Evolutionary conservation across 2,888 invertebrate genomes (phyloP).

Genomic region (Lymantria dispar): DNA sequence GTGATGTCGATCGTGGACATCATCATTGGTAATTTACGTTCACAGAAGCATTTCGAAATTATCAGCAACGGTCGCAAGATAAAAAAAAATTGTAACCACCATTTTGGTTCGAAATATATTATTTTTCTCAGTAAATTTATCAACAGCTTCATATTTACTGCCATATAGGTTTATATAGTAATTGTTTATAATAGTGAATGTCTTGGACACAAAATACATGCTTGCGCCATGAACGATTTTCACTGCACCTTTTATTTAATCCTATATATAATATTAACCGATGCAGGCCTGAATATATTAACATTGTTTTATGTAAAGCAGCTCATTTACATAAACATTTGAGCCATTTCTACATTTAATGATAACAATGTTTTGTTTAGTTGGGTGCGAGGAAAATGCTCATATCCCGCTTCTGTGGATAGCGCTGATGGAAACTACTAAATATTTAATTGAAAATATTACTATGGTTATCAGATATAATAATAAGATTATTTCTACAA

Average conservation of each 20-base stretch:
- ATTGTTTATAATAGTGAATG: slow-evolving; percentile 68
- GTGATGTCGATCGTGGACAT: slow-evolving; percentile 52
- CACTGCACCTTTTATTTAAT: slow-evolving; percentile 17
- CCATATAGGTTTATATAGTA: slow-evolving; percentile 22
- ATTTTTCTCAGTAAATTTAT: slow-evolving; percentile 57
- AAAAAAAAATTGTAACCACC: slow-evolving; percentile 44
- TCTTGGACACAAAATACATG: slow-evolving; percentile 38
- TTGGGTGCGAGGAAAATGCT: slow-evolving; percentile 1
- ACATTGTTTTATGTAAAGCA: slow-evolving; percentile 13
- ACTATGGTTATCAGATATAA: too few species aligned
- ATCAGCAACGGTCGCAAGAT: slow-evolving; percentile 45
- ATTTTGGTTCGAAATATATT: slow-evolving; percentile 59
- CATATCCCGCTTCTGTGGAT: slow-evolving; percentile 3
- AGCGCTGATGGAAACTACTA: slow-evolving; percentile 27
- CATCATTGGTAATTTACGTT: slow-evolving; percentile 64
- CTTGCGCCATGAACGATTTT: slow-evolving; percentile 9
- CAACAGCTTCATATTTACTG: slow-evolving; percentile 44
- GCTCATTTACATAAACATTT: slow-evolving; percentile 17
- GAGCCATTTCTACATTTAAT: slow-evolving; percentile 12
- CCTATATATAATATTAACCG: slow-evolving; percentile 11
- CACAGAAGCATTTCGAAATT: slow-evolving; percentile 54
- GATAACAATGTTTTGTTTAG: slow-evolving; percentile 5
- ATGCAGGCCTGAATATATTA: slow-evolving; percentile 28
- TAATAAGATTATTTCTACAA: too few species aligned
- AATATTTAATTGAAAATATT: too few species aligned